Base-by-base conservation (phyloP, 2,113 vertebrate species). In the Ptychochromis oligacanthus region DNA sequence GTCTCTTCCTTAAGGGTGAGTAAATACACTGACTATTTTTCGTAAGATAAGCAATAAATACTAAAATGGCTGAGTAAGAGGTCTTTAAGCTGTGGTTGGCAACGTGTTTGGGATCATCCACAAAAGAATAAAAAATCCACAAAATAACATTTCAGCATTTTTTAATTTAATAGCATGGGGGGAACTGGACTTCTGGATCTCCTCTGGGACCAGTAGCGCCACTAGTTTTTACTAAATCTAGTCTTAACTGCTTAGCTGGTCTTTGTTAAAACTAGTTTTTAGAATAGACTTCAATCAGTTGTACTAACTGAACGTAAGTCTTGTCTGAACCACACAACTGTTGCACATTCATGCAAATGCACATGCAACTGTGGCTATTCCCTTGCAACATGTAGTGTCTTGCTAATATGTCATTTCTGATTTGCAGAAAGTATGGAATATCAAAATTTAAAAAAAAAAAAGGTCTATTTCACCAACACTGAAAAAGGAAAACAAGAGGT, bases 401-500 rank as follows among this genome's bases (percentile, higher is more conserved):
- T 64, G 34, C 12, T 15, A 10, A 65, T 65, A 43, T 65, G 20
- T 43, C 40, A 65, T 65, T 36, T 36, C 36, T 36, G 36, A 36
- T 36, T 43, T 40, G 36, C 36, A 43, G 36, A 10, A 65, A 43
- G 36, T 40, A 43, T 40, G 12, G 20, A 64, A 12, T 20, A 1
- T n/a, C 17, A 7, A 40, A 64, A 22, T 43, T 6, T 1, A 17
- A 49, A 17, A 61, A 0, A 5, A 20, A 20, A 36, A 64, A 0
- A 38, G 13, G n/a, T 64, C n/a, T 22, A 65, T 65, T 65, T 65
- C 22, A 1, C 4, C 12, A 20, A 40, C 38, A 40, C 6, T 22
- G 20, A 65, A 65, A 65, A 1, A 17, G 14, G 13, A 43, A 65
- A 65, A 40, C 13, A 65, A 65, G 7, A 65, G 22, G 4, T 1